phyloP scores from a whole-genome alignment of 1,140 invertebrate species.

The Temnothorax longispinosus region DNA sequence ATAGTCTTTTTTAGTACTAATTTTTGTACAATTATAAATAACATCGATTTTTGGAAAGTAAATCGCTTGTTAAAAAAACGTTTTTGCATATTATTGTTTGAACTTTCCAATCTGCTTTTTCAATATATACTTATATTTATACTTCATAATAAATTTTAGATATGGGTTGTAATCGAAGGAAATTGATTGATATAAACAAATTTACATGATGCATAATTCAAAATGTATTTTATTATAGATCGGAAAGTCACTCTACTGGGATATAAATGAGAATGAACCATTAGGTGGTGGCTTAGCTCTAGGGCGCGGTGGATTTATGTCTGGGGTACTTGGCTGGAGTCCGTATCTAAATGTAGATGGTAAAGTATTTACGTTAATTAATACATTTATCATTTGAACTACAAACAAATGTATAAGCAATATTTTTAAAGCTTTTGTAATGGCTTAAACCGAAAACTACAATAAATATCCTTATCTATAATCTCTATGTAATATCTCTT shows the following conservation, averaged over 20 bases:
- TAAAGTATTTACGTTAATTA: constrained; percentile 76
- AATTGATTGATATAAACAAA: not conserved
- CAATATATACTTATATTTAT: not conserved
- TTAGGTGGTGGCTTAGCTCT: constrained; percentile 89
- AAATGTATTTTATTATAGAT: constrained; percentile 74
- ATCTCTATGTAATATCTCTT: not conserved
- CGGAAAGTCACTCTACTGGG: constrained; percentile 86
- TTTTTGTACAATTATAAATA: not conserved
- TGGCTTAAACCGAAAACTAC: constrained; percentile 16
- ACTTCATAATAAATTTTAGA: not conserved
- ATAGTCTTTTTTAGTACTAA: not conserved
- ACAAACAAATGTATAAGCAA: not conserved
- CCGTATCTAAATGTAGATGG: constrained; percentile 92
- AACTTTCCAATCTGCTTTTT: not conserved
- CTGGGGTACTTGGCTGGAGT: constrained; percentile 90
- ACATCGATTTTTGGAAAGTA: not conserved
- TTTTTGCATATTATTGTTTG: not conserved
- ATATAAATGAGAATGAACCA: constrained; percentile 63
- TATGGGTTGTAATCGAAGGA: not conserved
- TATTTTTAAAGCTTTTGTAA: constrained; percentile 7
- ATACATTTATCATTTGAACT: not conserved
- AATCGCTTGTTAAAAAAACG: not conserved
- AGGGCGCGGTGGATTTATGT: constrained; percentile 91
- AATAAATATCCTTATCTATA: constrained; percentile 9
- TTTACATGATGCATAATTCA: not conserved